Conservation (phyloP, 2,113 vertebrate genomes). For the Mormoops blainvillei region DNA sequence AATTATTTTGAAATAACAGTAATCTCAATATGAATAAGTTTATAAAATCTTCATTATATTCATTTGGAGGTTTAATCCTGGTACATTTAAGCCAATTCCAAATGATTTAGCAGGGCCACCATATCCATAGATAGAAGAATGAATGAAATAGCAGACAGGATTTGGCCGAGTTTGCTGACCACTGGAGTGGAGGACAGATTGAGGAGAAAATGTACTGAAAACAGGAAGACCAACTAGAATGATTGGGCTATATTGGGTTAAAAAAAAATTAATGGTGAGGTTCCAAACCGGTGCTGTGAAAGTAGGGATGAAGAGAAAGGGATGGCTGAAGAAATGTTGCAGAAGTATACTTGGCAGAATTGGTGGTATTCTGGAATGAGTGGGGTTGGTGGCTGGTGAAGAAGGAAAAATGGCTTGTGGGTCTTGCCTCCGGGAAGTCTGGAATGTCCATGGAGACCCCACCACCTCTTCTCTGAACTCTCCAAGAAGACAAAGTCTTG, state of each 20-base stretch:
- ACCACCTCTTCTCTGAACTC: neutral
- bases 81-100: neutral
- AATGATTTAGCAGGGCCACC: neutral
- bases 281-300: neutral
- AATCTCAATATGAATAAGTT: neutral
- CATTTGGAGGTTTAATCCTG: constrained; percentile 17
- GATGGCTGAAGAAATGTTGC: neutral
- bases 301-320: neutral
- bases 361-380: neutral
- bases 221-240: neutral
- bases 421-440: neutral
- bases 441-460: neutral
- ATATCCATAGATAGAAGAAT: neutral
- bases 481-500: neutral
- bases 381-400: neutral
- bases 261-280: neutral
- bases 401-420: neutral
- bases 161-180: neutral
- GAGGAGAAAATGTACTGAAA: neutral
- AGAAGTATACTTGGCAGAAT: neutral
- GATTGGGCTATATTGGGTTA: neutral
- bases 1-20: constrained; percentile 21
- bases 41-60: constrained; percentile 25
- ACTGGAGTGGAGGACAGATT: neutral
- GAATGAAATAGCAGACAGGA: neutral